Evolutionary conservation across 2,113 vertebrate species (phyloP), one percentile per base, ranked within the genome.

Genomic region (Entomyzon cyanotis): DNA sequence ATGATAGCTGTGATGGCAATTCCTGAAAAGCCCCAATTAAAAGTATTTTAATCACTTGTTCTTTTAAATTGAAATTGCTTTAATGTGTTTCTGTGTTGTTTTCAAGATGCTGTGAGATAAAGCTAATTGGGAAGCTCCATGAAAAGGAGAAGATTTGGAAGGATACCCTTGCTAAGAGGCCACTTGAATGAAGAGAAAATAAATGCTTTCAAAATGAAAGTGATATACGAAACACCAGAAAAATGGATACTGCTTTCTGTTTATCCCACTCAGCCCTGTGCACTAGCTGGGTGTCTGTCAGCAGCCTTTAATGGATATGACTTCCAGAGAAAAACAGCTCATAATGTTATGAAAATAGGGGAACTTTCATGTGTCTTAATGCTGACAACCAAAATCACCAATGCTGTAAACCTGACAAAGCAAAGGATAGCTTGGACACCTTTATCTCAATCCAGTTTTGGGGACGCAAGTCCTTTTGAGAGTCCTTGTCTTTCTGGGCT

Each of bases 381-480:
- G 52, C 24, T 86, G 41, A 47, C 12, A 46, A 27, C 39, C 41
- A 52, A 80, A 77, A 49, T n/a, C 15, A 70, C 12, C 2, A 3
- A 22, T 33, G 39, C 9, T 68, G 53, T 59, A 83, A 85, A 60
- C 9, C 27, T 42, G 47, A 11, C 53, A 65, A 75, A 86, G 4
- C 11, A 65, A 83, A 68, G 1, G 2, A 39, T 17, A 60, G 10
- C 17, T 56, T 44, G 22, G 11, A 69, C 6, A 49, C 60, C 2
- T 42, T 42, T 44, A 30, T 37, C 22, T n/a, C n/a, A 46, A 73
- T 21, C 21, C 6, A 30, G 1, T 60, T 65, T 25, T 33, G 4
- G 8, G 9, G 25, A 12, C 20, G 58, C 8, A 1, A 5, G 31
- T 46, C 1, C 1, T 13, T 39, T n/a, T 25, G 15, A 52, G 10